phyloP scores from a whole-genome alignment of 2,888 invertebrate species.

The Dryocosmus kuriphilus region DNA sequence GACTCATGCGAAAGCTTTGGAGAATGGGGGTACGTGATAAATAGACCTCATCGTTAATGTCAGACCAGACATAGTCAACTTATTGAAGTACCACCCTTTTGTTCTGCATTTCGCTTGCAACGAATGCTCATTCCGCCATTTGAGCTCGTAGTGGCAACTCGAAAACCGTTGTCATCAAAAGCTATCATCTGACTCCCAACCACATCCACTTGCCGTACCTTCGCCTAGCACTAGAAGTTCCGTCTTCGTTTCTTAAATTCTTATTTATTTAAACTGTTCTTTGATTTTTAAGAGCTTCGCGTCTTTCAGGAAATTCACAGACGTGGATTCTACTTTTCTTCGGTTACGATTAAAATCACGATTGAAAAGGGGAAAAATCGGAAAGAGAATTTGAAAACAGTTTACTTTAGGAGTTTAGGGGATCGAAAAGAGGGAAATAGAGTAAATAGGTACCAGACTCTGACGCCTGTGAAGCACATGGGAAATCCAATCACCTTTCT shows the following conservation, averaged over 20 bases:
- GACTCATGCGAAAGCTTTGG: constrained; percentile 17
- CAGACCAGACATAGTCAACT: constrained; percentile 34
- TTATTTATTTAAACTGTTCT: no score
- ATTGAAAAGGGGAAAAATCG: not conserved
- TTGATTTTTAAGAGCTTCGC: not conserved
- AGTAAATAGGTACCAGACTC: not conserved
- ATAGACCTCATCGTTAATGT: constrained; percentile 36
- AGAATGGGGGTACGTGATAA: constrained; percentile 30
- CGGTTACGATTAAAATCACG: not conserved
- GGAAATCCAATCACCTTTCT: not conserved
- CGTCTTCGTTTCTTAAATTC: not conserved
- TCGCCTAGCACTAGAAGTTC: not conserved
- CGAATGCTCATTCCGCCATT: constrained; percentile 37
- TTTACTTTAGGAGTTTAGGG: not conserved
- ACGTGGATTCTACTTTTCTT: not conserved
- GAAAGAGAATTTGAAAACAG: not conserved
- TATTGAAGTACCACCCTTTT: constrained; percentile 25
- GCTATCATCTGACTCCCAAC: constrained; percentile 30
- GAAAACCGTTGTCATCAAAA: constrained; percentile 38
- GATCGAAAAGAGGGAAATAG: not conserved
- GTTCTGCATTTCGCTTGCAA: constrained; percentile 27
- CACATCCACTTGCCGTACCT: constrained; percentile 23
- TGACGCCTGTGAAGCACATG: not conserved
- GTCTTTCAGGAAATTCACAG: no score
- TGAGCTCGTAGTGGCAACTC: constrained; percentile 36